Percentiles rank a stretch among this genome's conserved stretches.
These are phyloP conservation scores for Puffinus mauretanicus DNA, from an alignment of 2,113 vertebrate genomes.

Conservation along the genomic window DNA sequence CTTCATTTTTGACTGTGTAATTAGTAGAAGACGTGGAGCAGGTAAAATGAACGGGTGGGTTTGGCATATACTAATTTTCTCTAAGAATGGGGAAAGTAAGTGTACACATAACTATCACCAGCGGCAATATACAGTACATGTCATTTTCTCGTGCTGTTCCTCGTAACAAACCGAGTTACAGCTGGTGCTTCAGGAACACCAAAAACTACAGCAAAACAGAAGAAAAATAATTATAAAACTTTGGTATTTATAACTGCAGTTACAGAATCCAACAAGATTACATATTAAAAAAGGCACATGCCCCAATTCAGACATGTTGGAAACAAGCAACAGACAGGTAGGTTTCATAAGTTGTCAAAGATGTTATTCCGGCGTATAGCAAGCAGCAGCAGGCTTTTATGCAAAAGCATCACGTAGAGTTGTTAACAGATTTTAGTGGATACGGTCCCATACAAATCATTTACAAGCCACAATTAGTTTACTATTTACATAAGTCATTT, in stretches of 20 bases:
- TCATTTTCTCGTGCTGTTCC: conserved; percentile 61
- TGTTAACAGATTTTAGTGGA: conserved; percentile 90
- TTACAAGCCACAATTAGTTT: conserved; percentile 95
- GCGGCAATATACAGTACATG: conserved; percentile 66
- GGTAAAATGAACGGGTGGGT: not conserved
- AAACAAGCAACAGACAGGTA: conserved; percentile 75
- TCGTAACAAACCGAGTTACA: conserved; percentile 67
- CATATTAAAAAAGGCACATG: conserved; percentile 77
- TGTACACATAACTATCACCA: conserved; percentile 50
- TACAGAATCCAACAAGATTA: conserved; percentile 75
- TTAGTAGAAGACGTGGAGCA: conserved; percentile 23
- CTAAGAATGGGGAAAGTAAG: conserved; percentile 18
- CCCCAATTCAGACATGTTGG: conserved; percentile 72
- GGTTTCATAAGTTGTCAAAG: conserved; percentile 69
- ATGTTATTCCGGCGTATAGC: conserved; percentile 87
- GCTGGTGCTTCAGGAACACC: conserved; percentile 65
- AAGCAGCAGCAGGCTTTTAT: conserved; percentile 90
- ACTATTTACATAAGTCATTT: conserved; percentile 91
- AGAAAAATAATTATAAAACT: conserved; percentile 65
- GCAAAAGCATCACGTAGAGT: conserved; percentile 83
- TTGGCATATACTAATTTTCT: conserved; percentile 47
- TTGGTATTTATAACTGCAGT: conserved; percentile 57
- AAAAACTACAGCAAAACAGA: conserved; percentile 70
- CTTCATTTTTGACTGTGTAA: conserved; percentile 37
- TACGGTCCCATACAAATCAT: conserved; percentile 84